Conservation (phyloP, 2,888 invertebrate species). For the Terebella lapidaria region DNA sequence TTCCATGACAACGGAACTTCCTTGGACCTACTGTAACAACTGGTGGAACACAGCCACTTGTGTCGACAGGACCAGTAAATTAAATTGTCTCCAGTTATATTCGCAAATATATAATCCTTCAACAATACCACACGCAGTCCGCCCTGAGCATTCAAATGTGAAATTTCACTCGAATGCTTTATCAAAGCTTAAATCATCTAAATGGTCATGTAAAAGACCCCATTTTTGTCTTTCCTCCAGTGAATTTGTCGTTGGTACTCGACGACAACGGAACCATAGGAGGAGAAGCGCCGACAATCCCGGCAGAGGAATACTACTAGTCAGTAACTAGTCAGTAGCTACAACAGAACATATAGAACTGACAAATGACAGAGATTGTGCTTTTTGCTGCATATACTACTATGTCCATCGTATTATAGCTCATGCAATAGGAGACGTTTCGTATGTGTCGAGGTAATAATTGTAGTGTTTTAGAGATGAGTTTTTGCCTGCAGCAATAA, state of each 20-base stretch:
- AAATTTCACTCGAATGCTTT: no score
- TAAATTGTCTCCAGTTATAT: no score
- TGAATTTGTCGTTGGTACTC: background rate
- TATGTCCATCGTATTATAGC: no score
- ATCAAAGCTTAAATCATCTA: no score
- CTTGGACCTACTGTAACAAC: background rate
- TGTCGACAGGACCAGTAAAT: background rate
- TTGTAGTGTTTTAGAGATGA: background rate
- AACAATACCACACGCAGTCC: no score
- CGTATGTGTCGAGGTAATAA: background rate
- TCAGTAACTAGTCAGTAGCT: no score
- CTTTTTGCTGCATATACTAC: no score
- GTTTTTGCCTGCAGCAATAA: slow-evolving; percentile 26
- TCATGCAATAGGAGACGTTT: background rate
- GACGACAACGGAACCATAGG: background rate
- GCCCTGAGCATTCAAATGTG: no score
- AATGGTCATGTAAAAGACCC: no score
- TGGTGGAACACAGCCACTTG: background rate
- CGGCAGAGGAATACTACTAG: background rate
- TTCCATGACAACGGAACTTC: background rate
- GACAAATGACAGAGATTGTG: no score
- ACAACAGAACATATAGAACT: no score
- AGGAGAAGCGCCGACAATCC: background rate
- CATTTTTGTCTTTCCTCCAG: background rate
- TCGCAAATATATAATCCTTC: no score